These are phyloP conservation scores for Papilio demoleus DNA, from an alignment of 2,888 invertebrate species.

Conservation along the genomic window DNA sequence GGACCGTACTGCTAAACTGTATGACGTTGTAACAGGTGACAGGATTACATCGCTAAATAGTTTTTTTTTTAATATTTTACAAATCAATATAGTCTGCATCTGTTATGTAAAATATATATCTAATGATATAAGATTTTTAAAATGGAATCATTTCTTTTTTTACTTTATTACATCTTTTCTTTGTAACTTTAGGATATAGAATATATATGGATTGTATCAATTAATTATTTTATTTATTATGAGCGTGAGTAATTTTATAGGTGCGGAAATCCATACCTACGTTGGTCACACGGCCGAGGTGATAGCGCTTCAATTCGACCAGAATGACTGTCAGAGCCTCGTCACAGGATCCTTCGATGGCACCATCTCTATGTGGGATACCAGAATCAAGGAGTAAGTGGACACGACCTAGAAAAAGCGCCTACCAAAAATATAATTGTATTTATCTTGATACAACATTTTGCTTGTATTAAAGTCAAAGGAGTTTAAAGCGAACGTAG, in stretches of 20 bases:
- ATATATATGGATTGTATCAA: too few species aligned
- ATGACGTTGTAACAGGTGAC: conserved; percentile 86
- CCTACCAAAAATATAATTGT: neutral
- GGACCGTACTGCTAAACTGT: conserved; percentile 89
- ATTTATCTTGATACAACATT: neutral
- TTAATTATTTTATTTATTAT: too few species aligned
- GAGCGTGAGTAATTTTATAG: conserved; percentile 55
- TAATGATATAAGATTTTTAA: too few species aligned
- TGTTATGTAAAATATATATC: too few species aligned
- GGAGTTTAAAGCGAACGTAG: neutral
- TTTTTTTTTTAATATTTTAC: too few species aligned
- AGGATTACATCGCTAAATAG: too few species aligned
- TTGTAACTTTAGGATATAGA: too few species aligned
- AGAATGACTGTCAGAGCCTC: conserved; percentile 86
- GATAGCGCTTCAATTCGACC: conserved; percentile 88
- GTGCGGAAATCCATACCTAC: conserved; percentile 84
- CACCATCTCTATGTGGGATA: conserved; percentile 90
- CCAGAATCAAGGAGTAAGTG: conserved; percentile 83
- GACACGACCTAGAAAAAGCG: neutral
- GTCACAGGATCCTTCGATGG: conserved; percentile 92
- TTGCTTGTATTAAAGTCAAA: conserved; percentile 11
- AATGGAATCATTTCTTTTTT: too few species aligned
- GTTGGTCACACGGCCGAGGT: conserved; percentile 90
- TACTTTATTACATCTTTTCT: too few species aligned
- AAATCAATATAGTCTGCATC: too few species aligned